Evolutionary conservation across 1,140 invertebrate genomes (phyloP), one percentile per base, ranked within the genome.

Genomic region (Pseudomyrmex sp.): DNA sequence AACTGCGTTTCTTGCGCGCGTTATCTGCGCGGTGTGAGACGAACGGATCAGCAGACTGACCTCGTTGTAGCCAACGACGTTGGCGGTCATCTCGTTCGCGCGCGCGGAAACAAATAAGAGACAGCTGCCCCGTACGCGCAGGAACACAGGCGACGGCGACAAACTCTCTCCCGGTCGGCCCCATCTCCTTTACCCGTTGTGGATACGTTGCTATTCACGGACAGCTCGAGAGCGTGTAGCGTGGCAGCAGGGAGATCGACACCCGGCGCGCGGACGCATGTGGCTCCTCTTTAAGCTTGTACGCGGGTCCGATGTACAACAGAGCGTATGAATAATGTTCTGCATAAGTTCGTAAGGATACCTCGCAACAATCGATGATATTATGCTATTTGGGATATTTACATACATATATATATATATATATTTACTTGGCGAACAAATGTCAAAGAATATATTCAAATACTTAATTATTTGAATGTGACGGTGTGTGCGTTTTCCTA

Each of bases 211-310:
- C 69, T 83, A 74, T 75, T 79, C 66, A 46, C 23, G 52, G 48
- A 77, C 56, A 76, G 72, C 48, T 69, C 44, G 66, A 79, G 65
- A 50, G 26, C 18, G 46, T 15, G 46, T 15, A 18, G 13, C 1
- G 52, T 26, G 44, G 20, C 65, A 54, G 20, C 65, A 13, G 66
- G 35, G 76, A 35, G 35, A 72, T 44, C 76, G 65, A 72, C 76
- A 80, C 76, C 76, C 54, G 76, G 76, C 52, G 23, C 46, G 5
- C 20, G 15, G 56, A 75, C 83, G 65, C 83, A 68, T 83, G 87
- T 83, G 83, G 87, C 74, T 83, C 83, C 74, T 83, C 83, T 75
- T 75, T 69, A 63, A 80, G 50, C 56, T 77, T 68, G 23, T 35
- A 15, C 76, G 46, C 18, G 44, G 74, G 44, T 18, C 69, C 20